Base-by-base conservation (phyloP, 2,888 invertebrate species). In the Acleris sparsana region DNA sequence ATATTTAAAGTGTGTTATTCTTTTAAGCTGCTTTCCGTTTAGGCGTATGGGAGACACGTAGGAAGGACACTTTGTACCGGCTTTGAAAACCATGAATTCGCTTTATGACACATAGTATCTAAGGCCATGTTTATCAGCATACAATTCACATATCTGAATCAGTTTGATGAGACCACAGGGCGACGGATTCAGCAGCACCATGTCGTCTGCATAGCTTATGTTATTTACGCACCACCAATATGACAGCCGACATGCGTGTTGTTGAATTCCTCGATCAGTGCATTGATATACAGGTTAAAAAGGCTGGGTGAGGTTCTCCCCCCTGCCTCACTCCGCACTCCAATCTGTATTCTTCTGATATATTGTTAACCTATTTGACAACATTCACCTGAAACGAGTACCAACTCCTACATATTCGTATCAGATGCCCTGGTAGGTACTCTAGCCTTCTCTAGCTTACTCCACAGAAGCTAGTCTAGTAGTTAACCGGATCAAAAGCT, bases 311-410 rank as follows among this genome's bases (percentile, higher is more conserved):
- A 53, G 7, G 25, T 7, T n/a, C 20, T 7, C 53, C 53, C 6
- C 29, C 53, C 53, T 53, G 53, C 53, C 53, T 25, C 16, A 53
- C 53, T n/a, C 53, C 53, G 29, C 53, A 53, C 29, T 25, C n/a
- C 53, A 53, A 29, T 20, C 33, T 13, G 17, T 18, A 55, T 16
- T 44, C 44, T 16, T 13, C 43, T 20, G 20, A 55, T 3, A 1
- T 16, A 44, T 16, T 1, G 16, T 44, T 44, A 44, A 13, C 44
- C 44, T 16, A 44, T n/a, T 25, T 25, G 5, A 25, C 25, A 25
- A 25, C 25, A 25, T 25, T 25, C 25, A 25, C 25, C 25, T 25
- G 25, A 25, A 0, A 25, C 25, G 25, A 25, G 25, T 25, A 25
- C 25, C 25, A 25, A 25, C 25, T 25, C 25, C 1, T 25, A 25